phyloP scores from a whole-genome alignment of 2,888 invertebrate genomes.

The Eupsilia transversa region DNA sequence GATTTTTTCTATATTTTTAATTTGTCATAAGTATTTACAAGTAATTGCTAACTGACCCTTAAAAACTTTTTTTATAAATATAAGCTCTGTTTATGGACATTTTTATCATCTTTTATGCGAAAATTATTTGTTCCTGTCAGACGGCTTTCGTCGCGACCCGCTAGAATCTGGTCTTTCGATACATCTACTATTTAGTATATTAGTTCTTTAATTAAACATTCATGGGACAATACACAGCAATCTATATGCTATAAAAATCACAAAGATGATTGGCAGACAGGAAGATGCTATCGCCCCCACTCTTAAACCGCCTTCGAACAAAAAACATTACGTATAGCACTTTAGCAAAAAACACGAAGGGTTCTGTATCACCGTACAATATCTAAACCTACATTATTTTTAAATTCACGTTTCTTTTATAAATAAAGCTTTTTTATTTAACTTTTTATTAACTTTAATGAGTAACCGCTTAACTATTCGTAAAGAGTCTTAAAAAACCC shows the following conservation, averaged over 20 bases:
- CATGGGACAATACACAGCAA: background rate
- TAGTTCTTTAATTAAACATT: background rate
- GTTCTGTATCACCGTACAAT: too few species aligned
- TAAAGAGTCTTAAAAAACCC: too few species aligned
- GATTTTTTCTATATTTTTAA: background rate
- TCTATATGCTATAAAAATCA: background rate
- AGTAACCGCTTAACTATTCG: too few species aligned
- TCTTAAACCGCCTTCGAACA: background rate
- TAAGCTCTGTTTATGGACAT: background rate
- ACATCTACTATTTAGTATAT: too few species aligned
- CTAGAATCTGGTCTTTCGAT: background rate
- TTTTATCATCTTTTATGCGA: background rate
- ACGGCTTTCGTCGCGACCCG: background rate
- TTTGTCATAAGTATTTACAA: background rate
- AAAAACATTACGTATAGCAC: background rate
- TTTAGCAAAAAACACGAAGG: background rate
- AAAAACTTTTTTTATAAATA: background rate
- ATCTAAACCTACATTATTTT: too few species aligned
- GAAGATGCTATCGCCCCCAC: too few species aligned
- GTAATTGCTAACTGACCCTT: background rate
- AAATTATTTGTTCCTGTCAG: background rate
- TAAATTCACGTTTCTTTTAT: background rate
- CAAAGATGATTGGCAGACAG: background rate
- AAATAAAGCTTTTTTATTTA: too few species aligned
- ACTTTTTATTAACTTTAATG: too few species aligned